Evolutionary conservation across 2,888 invertebrate species (phyloP), one percentile per base, ranked within the genome.

Genomic region (Branchipolynoe longqiensis): DNA sequence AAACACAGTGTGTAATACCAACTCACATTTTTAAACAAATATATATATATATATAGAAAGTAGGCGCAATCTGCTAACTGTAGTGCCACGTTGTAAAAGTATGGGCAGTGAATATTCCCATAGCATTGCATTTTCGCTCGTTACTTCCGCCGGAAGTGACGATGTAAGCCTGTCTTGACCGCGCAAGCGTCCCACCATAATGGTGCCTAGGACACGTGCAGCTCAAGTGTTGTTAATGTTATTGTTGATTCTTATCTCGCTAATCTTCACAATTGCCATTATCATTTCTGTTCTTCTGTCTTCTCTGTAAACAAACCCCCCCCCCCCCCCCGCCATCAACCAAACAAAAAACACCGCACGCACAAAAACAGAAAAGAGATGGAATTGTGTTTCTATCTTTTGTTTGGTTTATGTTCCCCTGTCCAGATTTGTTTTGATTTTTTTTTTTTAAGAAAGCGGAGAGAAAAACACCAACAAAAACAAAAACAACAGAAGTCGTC

Each of bases 61-160:
- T 78, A 48, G 78, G 78, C n/a, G n/a, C n/a, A n/a, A n/a, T n/a
- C n/a, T n/a, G 78, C 28, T 25, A 48, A 78, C 22, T 48, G 78
- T 78, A 78, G 78, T 48, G 41, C 48, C 41, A 8, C 48, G 48
- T 31, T 78, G 31, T 41, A 48, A n/a, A 78, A 48, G 78, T 78
- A 48, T 41, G 25, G 54, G 18, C 31, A 28, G 54, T 28, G 31
- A 78, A 25, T 78, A 33, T 78, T 78, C 48, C 78, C 28, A 48
- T 78, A 78, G 78, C 48, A 48, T 48, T 78, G 78, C 78, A 78
- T 78, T 78, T n/a, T 78, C 78, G 78, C 48, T 54, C 41, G 78
- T 41, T 14, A 78, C 78, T 78, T 78, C 78, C 0, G 78, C 54
- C 41, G 33, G 78, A 78, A 78, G 78, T 78, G 78, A 78, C 78